phyloP scores from a whole-genome alignment of 1,140 invertebrate genomes.

The Nymphalis io region DNA sequence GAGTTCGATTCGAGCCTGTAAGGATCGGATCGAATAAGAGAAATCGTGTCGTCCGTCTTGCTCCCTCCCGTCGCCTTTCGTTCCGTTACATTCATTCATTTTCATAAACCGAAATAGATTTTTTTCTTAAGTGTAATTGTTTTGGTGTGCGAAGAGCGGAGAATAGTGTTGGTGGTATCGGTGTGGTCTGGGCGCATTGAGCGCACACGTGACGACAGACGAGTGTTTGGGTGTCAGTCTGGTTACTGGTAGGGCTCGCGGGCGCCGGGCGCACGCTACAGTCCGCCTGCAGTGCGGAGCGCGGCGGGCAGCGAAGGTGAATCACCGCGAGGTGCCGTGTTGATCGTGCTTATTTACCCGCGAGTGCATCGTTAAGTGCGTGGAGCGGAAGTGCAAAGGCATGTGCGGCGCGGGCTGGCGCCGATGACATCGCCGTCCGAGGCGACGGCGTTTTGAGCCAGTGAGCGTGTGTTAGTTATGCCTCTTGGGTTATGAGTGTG shows the following conservation, averaged over 20 bases:
- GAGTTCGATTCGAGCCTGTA: conserved; percentile 78
- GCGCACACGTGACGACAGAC: conserved; percentile 73
- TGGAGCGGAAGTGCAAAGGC: conserved; percentile 73
- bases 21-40: conserved; percentile 68
- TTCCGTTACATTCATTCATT: conserved; percentile 61
- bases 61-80: conserved; percentile 57
- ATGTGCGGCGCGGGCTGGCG: conserved; percentile 71
- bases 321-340: conserved; percentile 70
- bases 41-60: conserved; percentile 66
- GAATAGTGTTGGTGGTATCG: conserved; percentile 61
- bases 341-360: conserved; percentile 76
- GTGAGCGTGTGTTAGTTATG: conserved; percentile 74
- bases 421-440: conserved; percentile 74
- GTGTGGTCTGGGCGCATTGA: conserved; percentile 64
- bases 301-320: conserved; percentile 67
- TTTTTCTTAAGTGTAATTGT: conserved; percentile 61
- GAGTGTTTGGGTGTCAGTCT: conserved; percentile 73
- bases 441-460: conserved; percentile 69
- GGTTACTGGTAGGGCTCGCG: conserved; percentile 64
- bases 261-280: conserved; percentile 56
- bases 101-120: conserved; percentile 57
- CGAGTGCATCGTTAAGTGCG: conserved; percentile 73
- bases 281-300: conserved; percentile 69
- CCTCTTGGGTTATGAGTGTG: conserved; percentile 78
- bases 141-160: conserved; percentile 53